phyloP scores from a whole-genome alignment of 2,797 vertebrate species.

The Sebastes iracundus region DNA sequence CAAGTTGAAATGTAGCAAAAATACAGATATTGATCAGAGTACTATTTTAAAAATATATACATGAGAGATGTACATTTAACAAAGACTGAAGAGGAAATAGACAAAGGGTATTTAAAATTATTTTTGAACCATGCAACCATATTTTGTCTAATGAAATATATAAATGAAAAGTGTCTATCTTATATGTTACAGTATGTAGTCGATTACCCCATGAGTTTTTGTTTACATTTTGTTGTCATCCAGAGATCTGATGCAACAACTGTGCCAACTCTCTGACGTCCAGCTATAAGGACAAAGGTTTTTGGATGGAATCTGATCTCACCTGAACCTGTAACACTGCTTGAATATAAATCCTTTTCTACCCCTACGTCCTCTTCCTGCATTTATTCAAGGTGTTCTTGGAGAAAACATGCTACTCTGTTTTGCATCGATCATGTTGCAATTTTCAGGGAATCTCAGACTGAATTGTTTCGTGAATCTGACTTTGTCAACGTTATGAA shows the following conservation, averaged over 20 bases:
- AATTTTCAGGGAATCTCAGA: constrained; percentile 79
- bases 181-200: constrained; percentile 46
- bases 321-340: constrained; percentile 65
- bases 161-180: constrained; percentile 48
- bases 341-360: constrained; percentile 71
- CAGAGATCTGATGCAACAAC: constrained; percentile 73
- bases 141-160: constrained; percentile 69
- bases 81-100: constrained; percentile 38
- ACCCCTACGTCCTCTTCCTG: constrained; percentile 56
- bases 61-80: constrained; percentile 50
- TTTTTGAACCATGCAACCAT: constrained; percentile 73
- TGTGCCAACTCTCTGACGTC: constrained; percentile 70
- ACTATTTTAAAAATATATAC: constrained; percentile 53
- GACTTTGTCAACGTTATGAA: constrained; percentile 52
- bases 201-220: constrained; percentile 33
- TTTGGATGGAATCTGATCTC: constrained; percentile 66
- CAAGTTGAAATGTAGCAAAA: constrained; percentile 76
- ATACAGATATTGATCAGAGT: constrained; percentile 49
- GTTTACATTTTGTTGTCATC: constrained; percentile 54
- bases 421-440: constrained; percentile 61
- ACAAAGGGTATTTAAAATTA: constrained; percentile 58
- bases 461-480: constrained; percentile 68
- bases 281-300: constrained; percentile 50
- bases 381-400: constrained; percentile 57
- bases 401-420: constrained; percentile 53